Conservation (phyloP, 1,140 invertebrate species). For the Theocolax elegans region DNA sequence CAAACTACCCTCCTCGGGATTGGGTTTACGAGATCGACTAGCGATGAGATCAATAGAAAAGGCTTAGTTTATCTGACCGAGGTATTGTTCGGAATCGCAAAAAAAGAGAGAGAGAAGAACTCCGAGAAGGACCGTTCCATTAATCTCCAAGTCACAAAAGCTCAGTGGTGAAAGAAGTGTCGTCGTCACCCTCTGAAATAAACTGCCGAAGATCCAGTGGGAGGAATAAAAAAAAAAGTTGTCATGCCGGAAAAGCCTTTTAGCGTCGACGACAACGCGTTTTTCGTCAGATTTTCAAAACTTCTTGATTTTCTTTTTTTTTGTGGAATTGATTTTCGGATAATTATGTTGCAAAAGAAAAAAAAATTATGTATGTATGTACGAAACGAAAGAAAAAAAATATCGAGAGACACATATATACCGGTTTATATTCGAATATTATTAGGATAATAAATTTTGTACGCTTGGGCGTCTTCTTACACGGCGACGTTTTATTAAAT, state of each 20-base stretch:
- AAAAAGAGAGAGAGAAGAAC: too few relatives aligned
- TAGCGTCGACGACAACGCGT: not conserved
- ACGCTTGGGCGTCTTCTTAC: too few relatives aligned
- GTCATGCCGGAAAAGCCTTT: not conserved
- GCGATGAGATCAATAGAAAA: slow-evolving; percentile 12
- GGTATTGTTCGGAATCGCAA: slow-evolving; percentile 1
- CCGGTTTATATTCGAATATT: too few relatives aligned
- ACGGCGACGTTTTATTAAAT: too few relatives aligned
- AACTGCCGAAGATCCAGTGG: slow-evolving; percentile 16
- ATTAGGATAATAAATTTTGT: too few relatives aligned
- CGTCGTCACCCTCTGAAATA: not conserved
- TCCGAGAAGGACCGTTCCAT: slow-evolving; percentile 14
- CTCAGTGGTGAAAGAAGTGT: not conserved
- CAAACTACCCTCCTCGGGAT: slow-evolving; percentile 1
- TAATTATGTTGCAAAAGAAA: too few relatives aligned
- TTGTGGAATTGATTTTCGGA: too few relatives aligned
- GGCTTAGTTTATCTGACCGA: slow-evolving; percentile 32
- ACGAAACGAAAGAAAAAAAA: too few relatives aligned
- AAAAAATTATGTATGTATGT: too few relatives aligned
- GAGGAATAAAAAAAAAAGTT: not conserved
- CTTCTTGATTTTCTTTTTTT: too few relatives aligned
- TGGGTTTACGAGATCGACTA: slow-evolving; percentile 1
- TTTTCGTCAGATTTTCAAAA: too few relatives aligned
- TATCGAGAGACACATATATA: too few relatives aligned
- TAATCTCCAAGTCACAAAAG: slow-evolving; percentile 32